These are phyloP conservation scores for Dendrolimus punctatus DNA, from an alignment of 1,140 invertebrate genomes.

Conservation along the genomic window DNA sequence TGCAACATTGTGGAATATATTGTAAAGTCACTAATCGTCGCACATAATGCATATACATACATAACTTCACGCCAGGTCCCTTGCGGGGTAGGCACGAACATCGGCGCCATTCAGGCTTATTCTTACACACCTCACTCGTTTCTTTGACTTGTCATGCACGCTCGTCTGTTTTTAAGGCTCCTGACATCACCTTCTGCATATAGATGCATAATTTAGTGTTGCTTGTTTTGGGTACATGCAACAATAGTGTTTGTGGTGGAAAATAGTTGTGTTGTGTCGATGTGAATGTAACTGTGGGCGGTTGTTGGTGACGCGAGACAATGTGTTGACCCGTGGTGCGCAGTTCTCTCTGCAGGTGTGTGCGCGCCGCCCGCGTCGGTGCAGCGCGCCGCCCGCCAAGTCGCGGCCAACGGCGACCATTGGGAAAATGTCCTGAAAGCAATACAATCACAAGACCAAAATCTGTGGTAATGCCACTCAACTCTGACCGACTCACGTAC, in stretches of 20 bases:
- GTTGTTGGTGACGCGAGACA: slow-evolving; percentile 27
- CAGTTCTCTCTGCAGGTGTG: slow-evolving; percentile 72
- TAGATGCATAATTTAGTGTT: no score
- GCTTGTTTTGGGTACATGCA: no score
- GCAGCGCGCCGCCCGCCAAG: slow-evolving; percentile 52
- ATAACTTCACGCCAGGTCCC: no score
- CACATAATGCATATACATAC: no score
- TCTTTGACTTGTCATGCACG: no score
- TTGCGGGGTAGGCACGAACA: no score
- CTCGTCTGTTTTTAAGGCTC: no score
- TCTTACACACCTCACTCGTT: no score
- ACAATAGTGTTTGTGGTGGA: not conserved
- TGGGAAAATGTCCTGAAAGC: slow-evolving; percentile 70
- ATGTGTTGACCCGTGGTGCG: slow-evolving; percentile 68
- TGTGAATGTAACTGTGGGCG: not conserved
- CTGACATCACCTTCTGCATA: no score
- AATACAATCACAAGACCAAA: slow-evolving; percentile 65
- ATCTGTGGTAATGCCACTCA: slow-evolving; percentile 67
- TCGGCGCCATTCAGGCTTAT: no score
- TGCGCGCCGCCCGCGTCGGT: slow-evolving; percentile 38
- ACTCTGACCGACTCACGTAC: slow-evolving; percentile 33
- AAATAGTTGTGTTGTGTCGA: not conserved
- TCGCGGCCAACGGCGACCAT: slow-evolving; percentile 65
- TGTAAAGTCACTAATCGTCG: no score
- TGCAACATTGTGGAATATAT: no score